Percentiles rank a stretch among this genome's conserved stretches.
phyloP scores from a whole-genome alignment of 2,888 invertebrate species.

The Drosophila neotestacea region DNA sequence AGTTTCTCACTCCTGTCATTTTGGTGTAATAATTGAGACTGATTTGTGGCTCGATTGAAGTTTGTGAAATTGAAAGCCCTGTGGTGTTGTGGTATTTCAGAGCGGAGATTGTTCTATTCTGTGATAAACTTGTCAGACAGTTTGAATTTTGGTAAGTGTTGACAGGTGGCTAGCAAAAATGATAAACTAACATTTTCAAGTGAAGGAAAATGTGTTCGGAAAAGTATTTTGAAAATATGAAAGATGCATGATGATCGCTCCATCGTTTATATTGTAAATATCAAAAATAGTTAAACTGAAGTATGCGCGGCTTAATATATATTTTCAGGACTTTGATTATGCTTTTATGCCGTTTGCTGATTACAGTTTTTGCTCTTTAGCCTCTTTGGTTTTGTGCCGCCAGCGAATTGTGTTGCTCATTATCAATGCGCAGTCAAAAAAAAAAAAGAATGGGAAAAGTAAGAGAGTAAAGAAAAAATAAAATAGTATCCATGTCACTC shows the following conservation, averaged over 20 bases:
- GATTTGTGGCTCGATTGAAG: constrained; percentile 63
- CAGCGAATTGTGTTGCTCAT: constrained; percentile 45
- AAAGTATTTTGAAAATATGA: not conserved
- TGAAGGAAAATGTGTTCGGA: not conserved
- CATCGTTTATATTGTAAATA: too few species aligned
- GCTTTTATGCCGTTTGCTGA: constrained; percentile 34
- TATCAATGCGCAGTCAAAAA: constrained; percentile 52
- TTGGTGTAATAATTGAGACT: constrained; percentile 68
- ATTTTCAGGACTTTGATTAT: constrained; percentile 38
- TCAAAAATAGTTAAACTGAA: not conserved
- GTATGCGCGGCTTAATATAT: constrained; percentile 14
- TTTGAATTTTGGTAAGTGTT: constrained; percentile 3
- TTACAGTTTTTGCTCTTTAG: constrained; percentile 41
- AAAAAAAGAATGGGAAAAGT: constrained; percentile 1
- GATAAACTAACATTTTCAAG: not conserved
- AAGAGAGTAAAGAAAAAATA: not conserved
- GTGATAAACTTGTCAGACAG: constrained; percentile 17
- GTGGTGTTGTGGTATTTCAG: constrained; percentile 30
- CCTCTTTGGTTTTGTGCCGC: constrained; percentile 40
- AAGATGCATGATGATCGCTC: too few species aligned
- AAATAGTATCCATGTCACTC: constrained; percentile 57
- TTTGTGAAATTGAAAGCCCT: constrained; percentile 37
- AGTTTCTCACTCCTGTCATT: not conserved
- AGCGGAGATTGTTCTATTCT: constrained; percentile 7
- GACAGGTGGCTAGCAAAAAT: not conserved